Conservation (phyloP, 1,140 invertebrate species). For the Brachionus sp. region DNA sequence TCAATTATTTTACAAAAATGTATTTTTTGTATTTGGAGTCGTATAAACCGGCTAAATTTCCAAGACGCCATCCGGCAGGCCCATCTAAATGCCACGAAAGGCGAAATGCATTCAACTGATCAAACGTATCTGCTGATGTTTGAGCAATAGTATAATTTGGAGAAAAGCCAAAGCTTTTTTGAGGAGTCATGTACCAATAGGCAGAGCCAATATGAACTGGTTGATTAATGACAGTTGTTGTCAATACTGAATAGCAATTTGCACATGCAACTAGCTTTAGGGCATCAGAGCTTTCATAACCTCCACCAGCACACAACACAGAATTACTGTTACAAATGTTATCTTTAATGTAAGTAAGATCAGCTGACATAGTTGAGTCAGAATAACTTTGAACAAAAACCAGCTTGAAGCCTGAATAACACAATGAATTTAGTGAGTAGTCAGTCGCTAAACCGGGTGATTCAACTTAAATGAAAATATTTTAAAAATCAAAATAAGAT, state of each 20-base stretch:
- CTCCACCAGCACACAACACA: background rate
- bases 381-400: background rate
- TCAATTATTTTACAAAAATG: background rate
- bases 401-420: background rate
- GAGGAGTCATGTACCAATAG: background rate
- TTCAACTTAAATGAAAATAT: too few species aligned
- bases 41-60: background rate
- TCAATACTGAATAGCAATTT: background rate
- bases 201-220: background rate
- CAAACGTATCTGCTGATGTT: background rate
- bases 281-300: background rate
- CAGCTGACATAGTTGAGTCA: background rate
- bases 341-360: background rate
- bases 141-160: background rate
- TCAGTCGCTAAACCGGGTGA: background rate
- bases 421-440: background rate
- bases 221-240: background rate
- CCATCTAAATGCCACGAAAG: background rate
- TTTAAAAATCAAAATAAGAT: too few species aligned
- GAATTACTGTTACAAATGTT: background rate
- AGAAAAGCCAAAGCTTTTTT: conserved; percentile 9
- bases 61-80: background rate
- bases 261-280: background rate
- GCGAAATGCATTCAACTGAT: background rate
- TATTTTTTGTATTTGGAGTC: background rate